These are phyloP conservation scores for Porites cylindrica DNA, from an alignment of 92 coral and sea anemone genomes.

Conservation along the genomic window DNA sequence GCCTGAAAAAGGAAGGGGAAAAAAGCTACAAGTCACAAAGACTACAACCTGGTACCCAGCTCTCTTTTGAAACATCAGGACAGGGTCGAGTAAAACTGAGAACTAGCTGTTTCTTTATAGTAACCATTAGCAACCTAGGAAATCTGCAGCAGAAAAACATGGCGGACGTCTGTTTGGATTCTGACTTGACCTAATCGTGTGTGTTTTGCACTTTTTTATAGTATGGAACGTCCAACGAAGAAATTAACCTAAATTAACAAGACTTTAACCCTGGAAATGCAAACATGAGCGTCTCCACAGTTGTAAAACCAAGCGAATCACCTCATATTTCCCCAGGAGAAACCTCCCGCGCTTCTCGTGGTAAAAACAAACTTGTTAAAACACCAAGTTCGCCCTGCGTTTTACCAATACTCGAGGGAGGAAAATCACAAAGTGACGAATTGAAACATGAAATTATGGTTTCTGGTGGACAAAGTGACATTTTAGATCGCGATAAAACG, in stretches of 20 bases:
- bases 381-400: conserved; percentile 86
- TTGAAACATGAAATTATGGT: conserved; percentile 50
- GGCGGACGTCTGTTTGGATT: conserved; percentile 74
- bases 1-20: too few relatives aligned
- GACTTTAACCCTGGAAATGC: background rate
- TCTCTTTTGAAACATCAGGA: background rate
- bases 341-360: conserved; percentile 62
- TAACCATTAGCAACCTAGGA: conserved; percentile 47
- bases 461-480: conserved; percentile 35
- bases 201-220: background rate
- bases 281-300: conserved; percentile 82
- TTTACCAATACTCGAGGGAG: conserved; percentile 89
- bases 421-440: conserved; percentile 53
- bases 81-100: background rate
- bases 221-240: background rate
- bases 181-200: background rate
- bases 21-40: background rate
- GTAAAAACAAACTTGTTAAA: conserved; percentile 69
- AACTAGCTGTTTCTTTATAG: background rate
- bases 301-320: conserved; percentile 64
- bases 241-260: background rate
- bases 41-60: background rate
- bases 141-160: conserved; percentile 53
- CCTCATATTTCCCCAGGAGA: conserved; percentile 46
- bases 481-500: conserved; percentile 66